phyloP scores from a whole-genome alignment of 2,113 vertebrate species.

The Upupa epops region DNA sequence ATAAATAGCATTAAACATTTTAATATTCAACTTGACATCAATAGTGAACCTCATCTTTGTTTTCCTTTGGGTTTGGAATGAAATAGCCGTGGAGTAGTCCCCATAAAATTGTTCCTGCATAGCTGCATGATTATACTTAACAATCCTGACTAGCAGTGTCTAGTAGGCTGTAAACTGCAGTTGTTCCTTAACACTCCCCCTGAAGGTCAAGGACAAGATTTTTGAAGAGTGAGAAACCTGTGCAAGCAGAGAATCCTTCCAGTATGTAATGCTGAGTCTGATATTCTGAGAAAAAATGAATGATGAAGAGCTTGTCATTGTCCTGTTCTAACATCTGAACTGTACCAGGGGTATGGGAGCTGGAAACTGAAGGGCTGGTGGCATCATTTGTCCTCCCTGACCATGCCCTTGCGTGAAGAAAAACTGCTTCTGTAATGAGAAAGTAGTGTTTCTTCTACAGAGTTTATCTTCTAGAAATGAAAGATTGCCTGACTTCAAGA shows the following conservation, averaged over 20 bases:
- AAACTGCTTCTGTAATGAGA: not conserved
- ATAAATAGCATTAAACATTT: not conserved
- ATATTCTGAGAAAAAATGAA: not conserved
- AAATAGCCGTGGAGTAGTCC: not conserved
- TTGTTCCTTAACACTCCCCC: not conserved
- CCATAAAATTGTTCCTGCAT: not conserved
- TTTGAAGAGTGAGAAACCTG: not conserved
- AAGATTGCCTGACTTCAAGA: not conserved
- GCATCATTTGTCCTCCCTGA: fast-evolving
- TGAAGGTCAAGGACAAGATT: not conserved
- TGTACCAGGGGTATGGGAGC: not conserved
- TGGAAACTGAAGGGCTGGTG: not conserved
- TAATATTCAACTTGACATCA: not conserved
- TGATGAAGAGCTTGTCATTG: not conserved
- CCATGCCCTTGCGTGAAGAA: too few relatives aligned
- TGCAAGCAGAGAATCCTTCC: not conserved
- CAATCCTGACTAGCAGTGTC: not conserved
- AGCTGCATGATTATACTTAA: not conserved
- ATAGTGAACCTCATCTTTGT: not conserved
- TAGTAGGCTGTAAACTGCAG: not conserved
- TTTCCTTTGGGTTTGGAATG: not conserved
- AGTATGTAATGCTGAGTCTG: not conserved
- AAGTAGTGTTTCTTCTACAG: not conserved
- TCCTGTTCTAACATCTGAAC: not conserved
- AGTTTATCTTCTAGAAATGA: not conserved